Evolutionary conservation across 2,797 vertebrate genomes (phyloP), one percentile per base, ranked within the genome.

Genomic region (Mastacembelus armatus): DNA sequence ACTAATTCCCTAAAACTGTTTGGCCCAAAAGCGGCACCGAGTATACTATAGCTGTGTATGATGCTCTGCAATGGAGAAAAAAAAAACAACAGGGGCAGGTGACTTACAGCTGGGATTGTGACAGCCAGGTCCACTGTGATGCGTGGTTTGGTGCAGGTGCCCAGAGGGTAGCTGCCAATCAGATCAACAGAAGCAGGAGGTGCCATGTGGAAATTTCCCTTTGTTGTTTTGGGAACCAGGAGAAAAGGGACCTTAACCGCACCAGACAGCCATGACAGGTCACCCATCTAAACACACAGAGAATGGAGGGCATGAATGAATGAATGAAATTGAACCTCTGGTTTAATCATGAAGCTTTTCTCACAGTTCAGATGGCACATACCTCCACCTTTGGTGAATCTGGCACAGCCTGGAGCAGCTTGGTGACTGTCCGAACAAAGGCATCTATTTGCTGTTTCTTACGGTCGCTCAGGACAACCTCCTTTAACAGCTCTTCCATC

Each of bases 401-500:
- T 0, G 97, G 95, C 43, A 98, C 88, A 4, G 43, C 45, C 0
- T 90, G 88, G 9, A 99, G 84, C 51, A 94, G 76, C 32, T 84
- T 56, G 22, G 94, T 96, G 81, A 99, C 81, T 2, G 94, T 91
- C 74, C 84, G 82, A 7, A 98, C 68, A 61, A 98, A 98, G 5
- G 83, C 65, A 77, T 97, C 93, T 0, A 99, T 95, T 59, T 89
- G 91, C 47, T 85, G 90, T 60, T 95, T 97, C 79, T 93, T 95
- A 0, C 89, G 94, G 60, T 97, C 96, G 77, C 96, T 95, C 74
- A 99, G 62, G 1, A 70, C 84, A 21, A 99, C 95, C 81, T 99
- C 98, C 80, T 96, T 98, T 38, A 99, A 88, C 72, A 99, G 93
- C 80, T 99, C 98, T 35, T 99, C 96, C 1, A 99, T 94, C 98